These are phyloP conservation scores for Calliscelio sp. DNA, from an alignment of 2,888 invertebrate genomes.

Conservation along the genomic window DNA sequence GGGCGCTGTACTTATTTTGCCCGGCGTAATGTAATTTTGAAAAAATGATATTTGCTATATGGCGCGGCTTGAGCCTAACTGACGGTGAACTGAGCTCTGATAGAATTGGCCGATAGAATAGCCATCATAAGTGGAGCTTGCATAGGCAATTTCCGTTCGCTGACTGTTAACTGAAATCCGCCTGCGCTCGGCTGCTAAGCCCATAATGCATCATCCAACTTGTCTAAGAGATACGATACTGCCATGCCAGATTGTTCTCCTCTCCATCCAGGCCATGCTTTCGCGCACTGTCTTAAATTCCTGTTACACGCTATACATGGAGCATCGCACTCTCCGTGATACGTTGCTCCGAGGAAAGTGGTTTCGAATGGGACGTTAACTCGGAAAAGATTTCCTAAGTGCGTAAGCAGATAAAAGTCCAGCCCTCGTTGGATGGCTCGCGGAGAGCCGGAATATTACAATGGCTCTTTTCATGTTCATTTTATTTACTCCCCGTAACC, in stretches of 20 bases:
- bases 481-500: constrained; percentile 35
- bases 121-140: constrained; percentile 56
- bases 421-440: constrained; percentile 29
- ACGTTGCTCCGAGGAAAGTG: constrained; percentile 63
- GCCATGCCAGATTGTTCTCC: constrained; percentile 49
- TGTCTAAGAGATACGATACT: constrained; percentile 61
- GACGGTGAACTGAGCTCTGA: constrained; percentile 13
- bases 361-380: constrained; percentile 69
- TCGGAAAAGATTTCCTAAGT: constrained; percentile 66
- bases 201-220: constrained; percentile 65
- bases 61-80: neutral
- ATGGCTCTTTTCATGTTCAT: constrained; percentile 31
- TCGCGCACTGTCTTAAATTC: constrained; percentile 56
- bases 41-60: no score
- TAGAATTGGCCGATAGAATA: constrained; percentile 48
- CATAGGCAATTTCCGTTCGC: constrained; percentile 54
- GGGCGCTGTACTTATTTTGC: constrained; percentile 17
- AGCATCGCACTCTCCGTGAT: constrained; percentile 62
- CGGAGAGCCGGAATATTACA: constrained; percentile 40
- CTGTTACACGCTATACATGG: constrained; percentile 57
- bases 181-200: constrained; percentile 62
- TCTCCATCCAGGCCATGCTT: constrained; percentile 36
- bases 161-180: constrained; percentile 62
- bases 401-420: constrained; percentile 64
- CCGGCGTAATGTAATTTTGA: constrained; percentile 54